Evolutionary conservation across 2,797 vertebrate species (phyloP), one percentile per base, ranked within the genome.

Genomic region (Phoebastria nigripes): DNA sequence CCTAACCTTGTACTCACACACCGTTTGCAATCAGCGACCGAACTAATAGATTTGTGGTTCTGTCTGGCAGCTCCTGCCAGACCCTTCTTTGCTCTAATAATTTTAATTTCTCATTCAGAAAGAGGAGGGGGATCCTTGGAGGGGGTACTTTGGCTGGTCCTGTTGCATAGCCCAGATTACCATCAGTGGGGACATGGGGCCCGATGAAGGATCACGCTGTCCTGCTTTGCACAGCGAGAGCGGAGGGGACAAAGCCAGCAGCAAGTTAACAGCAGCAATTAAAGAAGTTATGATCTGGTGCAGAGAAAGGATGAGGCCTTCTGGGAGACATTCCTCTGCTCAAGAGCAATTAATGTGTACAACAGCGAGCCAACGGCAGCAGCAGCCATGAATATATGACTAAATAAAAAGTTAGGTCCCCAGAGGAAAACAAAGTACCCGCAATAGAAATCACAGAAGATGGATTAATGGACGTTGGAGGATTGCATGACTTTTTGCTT

Each of bases 331-430:
- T 87, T 96, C 58, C 26, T 91, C 85, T 87, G 52, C 82, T 92
- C 65, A 65, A 54, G 58, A 51, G 47, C 89, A 95, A 93, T 83
- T 94, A 94, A 92, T 33, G 55, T 33, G 35, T 63, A 6, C 59
- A 91, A 82, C 70, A 91, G 82, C 8, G 5, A 80, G 72, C 66
- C 91, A 89, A 33, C 9, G 11, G 89, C 15, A 54, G 54, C 78
- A 78, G 86, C 77, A 67, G 63, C 41, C 65, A 17, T 49, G 72
- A 91, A 87, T 94, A 56, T 67, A 92, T 56, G 86, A 59, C 91
- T 96, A 94, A 91, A 91, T 86, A 89, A 94, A 95, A 95, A 94
- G 78, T 78, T 78, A 54, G 41, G 71, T 82, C 89, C 61, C 39
- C 46, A 51, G 76, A 92, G 87, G 46, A 92, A 93, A 94, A 87